Evolutionary conservation across 2,888 invertebrate species (phyloP).

Genomic region (Erynnis tages): DNA sequence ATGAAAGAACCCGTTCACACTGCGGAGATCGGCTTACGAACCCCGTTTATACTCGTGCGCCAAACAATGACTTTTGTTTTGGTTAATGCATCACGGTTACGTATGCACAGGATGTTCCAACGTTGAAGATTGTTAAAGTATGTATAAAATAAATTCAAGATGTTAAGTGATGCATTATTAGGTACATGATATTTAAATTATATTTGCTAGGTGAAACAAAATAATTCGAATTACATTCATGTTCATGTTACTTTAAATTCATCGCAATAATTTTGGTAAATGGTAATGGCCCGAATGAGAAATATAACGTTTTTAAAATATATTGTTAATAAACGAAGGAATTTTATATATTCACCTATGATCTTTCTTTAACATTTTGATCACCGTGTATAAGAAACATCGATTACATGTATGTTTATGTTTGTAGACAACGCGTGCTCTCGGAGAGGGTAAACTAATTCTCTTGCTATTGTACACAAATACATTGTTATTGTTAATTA

Average conservation of each 20-base stretch:
- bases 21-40: conserved; percentile 30
- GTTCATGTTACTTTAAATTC: too few species aligned
- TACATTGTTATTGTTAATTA: conserved; percentile 33
- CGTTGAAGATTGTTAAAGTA: neutral
- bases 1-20: conserved; percentile 5
- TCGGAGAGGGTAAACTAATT: conserved; percentile 36
- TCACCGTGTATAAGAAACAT: conserved; percentile 31
- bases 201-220: too few species aligned
- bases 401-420: conserved; percentile 34
- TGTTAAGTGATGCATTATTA: neutral
- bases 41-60: conserved; percentile 43
- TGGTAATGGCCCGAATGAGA: too few species aligned
- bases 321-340: too few species aligned
- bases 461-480: conserved; percentile 42
- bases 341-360: too few species aligned
- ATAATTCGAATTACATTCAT: too few species aligned
- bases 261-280: too few species aligned
- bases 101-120: conserved; percentile 35
- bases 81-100: conserved; percentile 36
- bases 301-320: too few species aligned
- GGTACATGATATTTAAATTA: too few species aligned
- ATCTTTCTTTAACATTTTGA: too few species aligned
- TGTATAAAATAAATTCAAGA: neutral
- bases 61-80: conserved; percentile 47
- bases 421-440: conserved; percentile 38